Conservation (phyloP, 2,888 invertebrate species). For the Bruchidius siliquastri region DNA sequence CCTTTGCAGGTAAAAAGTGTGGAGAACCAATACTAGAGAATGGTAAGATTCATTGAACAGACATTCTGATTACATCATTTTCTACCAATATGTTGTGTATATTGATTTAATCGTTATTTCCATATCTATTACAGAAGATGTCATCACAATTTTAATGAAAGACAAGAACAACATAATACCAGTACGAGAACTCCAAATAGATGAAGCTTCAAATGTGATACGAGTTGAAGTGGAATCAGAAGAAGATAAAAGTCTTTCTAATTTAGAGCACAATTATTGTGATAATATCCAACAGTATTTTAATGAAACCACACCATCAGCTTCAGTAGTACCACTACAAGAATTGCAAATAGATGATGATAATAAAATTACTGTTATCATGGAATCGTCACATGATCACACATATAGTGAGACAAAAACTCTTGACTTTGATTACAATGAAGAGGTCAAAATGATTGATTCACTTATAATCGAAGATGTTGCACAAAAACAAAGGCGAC, state of each 20-base stretch:
- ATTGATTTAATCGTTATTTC: too few relatives aligned
- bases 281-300: not conserved
- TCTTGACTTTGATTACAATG: not conserved
- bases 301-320: not conserved
- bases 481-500: not conserved
- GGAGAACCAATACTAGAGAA: not conserved
- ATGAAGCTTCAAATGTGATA: not conserved
- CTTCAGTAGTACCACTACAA: not conserved
- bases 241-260: not conserved
- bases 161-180: not conserved
- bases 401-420: not conserved
- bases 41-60: not conserved
- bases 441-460: not conserved
- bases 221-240: not conserved
- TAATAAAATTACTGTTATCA: not conserved
- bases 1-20: slow-evolving; percentile 18
- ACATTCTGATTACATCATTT: too few relatives aligned
- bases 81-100: too few relatives aligned
- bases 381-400: not conserved
- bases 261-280: not conserved
- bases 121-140: not conserved
- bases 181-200: not conserved
- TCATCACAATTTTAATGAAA: slow-evolving; percentile 5
- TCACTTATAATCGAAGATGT: not conserved
- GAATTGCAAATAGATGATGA: not conserved